Conservation (phyloP, 2,113 vertebrate species). For the Candoia aspera region DNA sequence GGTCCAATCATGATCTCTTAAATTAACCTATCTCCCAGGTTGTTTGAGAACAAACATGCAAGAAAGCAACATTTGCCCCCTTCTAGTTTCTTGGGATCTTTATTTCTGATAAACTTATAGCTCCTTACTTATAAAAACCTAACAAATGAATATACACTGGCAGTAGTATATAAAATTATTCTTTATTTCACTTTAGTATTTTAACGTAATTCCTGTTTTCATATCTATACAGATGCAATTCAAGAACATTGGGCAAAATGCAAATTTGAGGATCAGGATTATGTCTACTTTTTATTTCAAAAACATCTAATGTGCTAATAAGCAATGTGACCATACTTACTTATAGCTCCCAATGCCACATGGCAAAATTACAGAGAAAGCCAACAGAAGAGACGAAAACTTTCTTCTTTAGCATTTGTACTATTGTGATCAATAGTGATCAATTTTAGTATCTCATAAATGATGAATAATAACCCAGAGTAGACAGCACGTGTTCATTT, state of each 20-base stretch:
- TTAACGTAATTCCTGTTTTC: not conserved
- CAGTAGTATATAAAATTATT: not conserved
- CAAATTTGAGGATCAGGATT: not conserved
- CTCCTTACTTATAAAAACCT: not conserved
- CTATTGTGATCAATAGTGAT: slow-evolving; percentile 17
- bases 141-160: not conserved
- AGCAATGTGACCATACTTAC: not conserved
- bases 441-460: not conserved
- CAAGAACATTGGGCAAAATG: not conserved
- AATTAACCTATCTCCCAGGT: not conserved
- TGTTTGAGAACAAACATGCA: not conserved
- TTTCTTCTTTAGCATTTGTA: not conserved
- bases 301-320: not conserved
- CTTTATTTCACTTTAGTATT: not conserved
- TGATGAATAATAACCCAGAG: not conserved
- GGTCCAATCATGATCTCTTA: not conserved
- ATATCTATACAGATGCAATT: not conserved
- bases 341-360: not conserved
- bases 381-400: not conserved
- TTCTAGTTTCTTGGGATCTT: too few relatives aligned
- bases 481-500: not conserved
- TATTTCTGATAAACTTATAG: too few relatives aligned
- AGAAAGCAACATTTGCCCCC: not conserved
- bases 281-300: not conserved
- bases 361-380: not conserved